These are phyloP conservation scores for Cyclura pinguis DNA, from an alignment of 2,797 vertebrate species.

Conservation along the genomic window DNA sequence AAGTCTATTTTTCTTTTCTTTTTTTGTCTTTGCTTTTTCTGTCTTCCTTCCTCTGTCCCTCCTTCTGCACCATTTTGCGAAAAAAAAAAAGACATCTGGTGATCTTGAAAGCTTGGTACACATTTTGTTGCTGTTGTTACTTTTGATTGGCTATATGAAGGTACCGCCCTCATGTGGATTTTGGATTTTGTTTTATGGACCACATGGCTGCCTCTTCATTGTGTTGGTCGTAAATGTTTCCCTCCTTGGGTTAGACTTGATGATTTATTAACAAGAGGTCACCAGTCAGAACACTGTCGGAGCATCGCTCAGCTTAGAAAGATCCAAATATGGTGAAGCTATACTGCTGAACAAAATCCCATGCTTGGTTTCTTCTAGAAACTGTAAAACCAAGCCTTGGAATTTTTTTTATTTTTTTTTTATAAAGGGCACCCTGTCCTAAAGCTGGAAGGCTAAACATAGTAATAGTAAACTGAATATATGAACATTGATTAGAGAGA, in stretches of 20 bases:
- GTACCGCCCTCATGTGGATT: too few relatives aligned
- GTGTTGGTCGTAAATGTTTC: constrained; percentile 28
- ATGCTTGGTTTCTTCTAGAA: neutral
- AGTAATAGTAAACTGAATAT: too few relatives aligned
- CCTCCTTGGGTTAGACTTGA: constrained; percentile 19
- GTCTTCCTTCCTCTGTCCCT: too few relatives aligned
- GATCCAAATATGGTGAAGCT: constrained; percentile 66
- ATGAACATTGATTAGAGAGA: neutral
- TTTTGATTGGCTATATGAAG: too few relatives aligned
- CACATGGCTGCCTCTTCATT: too few relatives aligned
- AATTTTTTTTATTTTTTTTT: fast-evolving
- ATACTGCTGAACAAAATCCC: constrained; percentile 31
- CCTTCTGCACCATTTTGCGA: too few relatives aligned
- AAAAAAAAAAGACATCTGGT: too few relatives aligned
- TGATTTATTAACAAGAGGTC: constrained; percentile 46
- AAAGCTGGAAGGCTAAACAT: neutral
- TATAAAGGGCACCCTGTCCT: neutral
- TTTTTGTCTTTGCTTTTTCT: too few relatives aligned
- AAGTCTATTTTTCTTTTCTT: too few relatives aligned
- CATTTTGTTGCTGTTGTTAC: too few relatives aligned
- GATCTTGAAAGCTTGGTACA: too few relatives aligned
- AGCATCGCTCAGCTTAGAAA: constrained; percentile 34
- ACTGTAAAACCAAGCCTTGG: neutral
- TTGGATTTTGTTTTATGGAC: too few relatives aligned
- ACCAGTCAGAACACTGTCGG: constrained; percentile 43